A percentile compares a stretch with the other conserved stretches of the same genome.
These are phyloP conservation scores for Uloborus plumipes DNA, from an alignment of 2,888 invertebrate species.

Conservation along the genomic window DNA sequence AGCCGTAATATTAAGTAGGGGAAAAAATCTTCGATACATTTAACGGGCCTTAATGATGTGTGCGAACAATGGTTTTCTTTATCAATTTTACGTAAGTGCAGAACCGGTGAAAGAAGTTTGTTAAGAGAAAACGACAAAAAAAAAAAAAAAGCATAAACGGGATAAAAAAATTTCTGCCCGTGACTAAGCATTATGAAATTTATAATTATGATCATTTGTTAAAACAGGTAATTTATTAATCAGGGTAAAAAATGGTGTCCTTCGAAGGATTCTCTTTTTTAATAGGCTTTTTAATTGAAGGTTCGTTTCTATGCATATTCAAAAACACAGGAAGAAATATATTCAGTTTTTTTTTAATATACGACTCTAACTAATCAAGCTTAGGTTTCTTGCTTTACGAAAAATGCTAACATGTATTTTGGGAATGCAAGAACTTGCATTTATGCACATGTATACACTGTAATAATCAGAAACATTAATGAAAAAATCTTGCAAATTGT, in stretches of 20 bases:
- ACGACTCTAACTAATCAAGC: too few species aligned
- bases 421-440: too few species aligned
- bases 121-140: constrained; percentile 2
- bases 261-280: neutral
- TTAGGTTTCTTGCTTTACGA: too few species aligned
- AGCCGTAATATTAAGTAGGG: too few species aligned
- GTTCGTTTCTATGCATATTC: neutral
- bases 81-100: constrained; percentile 5
- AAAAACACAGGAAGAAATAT: too few species aligned
- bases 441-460: too few species aligned
- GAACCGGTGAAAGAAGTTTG: neutral
- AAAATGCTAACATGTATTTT: too few species aligned
- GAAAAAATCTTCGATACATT: constrained; percentile 7
- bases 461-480: too few species aligned
- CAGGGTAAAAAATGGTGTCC: constrained; percentile 3
- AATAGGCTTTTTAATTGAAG: neutral
- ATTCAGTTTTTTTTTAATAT: too few species aligned
- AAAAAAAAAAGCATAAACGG: neutral
- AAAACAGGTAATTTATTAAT: constrained; percentile 27
- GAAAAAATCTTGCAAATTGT: too few species aligned
- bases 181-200: constrained; percentile 16
- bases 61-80: constrained; percentile 36
- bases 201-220: constrained; percentile 31
- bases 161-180: neutral
- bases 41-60: constrained; percentile 27